Conservation (phyloP, 1,140 invertebrate genomes). For the Helicorthomorpha holstii region DNA sequence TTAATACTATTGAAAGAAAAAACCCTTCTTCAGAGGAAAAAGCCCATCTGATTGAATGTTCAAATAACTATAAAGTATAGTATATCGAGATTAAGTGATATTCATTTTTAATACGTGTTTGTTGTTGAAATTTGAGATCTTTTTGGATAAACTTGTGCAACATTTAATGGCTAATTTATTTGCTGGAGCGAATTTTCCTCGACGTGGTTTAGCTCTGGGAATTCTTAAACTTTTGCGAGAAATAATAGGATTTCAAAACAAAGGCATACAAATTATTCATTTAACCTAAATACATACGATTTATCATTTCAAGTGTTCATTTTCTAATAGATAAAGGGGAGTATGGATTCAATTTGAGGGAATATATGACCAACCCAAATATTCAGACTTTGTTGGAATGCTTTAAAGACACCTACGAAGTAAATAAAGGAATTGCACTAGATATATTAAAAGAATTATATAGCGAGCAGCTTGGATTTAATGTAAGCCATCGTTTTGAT, state of each 20-base stretch:
- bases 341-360: conserved; percentile 7
- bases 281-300: too few relatives aligned
- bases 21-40: background rate
- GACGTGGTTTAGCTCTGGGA: conserved; percentile 43
- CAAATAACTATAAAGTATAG: background rate
- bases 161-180: conserved; percentile 37
- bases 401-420: conserved; percentile 59
- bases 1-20: background rate
- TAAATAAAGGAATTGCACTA: conserved; percentile 49
- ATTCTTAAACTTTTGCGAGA: conserved; percentile 25
- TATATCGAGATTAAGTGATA: background rate
- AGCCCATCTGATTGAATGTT: too few relatives aligned
- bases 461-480: conserved; percentile 4
- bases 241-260: conserved; percentile 5
- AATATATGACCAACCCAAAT: conserved; percentile 17
- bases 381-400: conserved; percentile 34
- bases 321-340: conserved; percentile 5
- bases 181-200: conserved; percentile 47
- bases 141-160: conserved; percentile 28
- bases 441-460: conserved; percentile 29
- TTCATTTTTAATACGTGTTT: background rate
- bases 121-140: background rate
- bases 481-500: conserved; percentile 1
- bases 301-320: conserved; percentile 7
- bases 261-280: background rate